These are phyloP conservation scores for Conops quadrifasciatus DNA, from an alignment of 2,888 invertebrate genomes.

Conservation along the genomic window DNA sequence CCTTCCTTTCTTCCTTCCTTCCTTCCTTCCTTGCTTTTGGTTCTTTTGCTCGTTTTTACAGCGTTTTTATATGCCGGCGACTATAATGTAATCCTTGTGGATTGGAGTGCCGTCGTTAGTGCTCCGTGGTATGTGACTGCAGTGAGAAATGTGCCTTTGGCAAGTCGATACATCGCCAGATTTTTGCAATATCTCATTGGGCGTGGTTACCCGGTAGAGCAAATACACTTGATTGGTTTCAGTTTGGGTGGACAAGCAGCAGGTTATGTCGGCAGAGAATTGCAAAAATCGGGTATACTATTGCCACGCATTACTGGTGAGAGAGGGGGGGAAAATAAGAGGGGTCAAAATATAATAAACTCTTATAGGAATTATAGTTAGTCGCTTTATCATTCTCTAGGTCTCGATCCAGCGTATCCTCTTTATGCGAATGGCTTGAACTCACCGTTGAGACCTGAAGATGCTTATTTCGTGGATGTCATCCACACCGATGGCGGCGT, in stretches of 20 bases:
- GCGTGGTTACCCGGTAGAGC: constrained; percentile 69
- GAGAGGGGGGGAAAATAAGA: not conserved
- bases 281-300: constrained; percentile 68
- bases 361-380: no score
- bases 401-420: constrained; percentile 84
- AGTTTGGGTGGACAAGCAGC: constrained; percentile 76
- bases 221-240: constrained; percentile 80
- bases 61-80: constrained; percentile 74
- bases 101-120: constrained; percentile 78
- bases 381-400: constrained; percentile 62
- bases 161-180: constrained; percentile 72
- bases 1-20: not conserved
- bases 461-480: constrained; percentile 79
- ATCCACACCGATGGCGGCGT: constrained; percentile 78
- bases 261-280: constrained; percentile 77
- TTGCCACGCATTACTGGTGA: constrained; percentile 72
- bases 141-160: constrained; percentile 74
- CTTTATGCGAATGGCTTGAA: constrained; percentile 74
- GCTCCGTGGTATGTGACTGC: constrained; percentile 83
- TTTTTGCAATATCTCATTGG: constrained; percentile 74
- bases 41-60: constrained; percentile 57
- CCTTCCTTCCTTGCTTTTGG: not conserved
- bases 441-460: constrained; percentile 72
- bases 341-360: no score
- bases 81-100: constrained; percentile 79